A percentile compares a stretch with the other conserved stretches of the same genome.
Conservation (phyloP, 1,140 invertebrate genomes). For the Cherax quadricarinatus region DNA sequence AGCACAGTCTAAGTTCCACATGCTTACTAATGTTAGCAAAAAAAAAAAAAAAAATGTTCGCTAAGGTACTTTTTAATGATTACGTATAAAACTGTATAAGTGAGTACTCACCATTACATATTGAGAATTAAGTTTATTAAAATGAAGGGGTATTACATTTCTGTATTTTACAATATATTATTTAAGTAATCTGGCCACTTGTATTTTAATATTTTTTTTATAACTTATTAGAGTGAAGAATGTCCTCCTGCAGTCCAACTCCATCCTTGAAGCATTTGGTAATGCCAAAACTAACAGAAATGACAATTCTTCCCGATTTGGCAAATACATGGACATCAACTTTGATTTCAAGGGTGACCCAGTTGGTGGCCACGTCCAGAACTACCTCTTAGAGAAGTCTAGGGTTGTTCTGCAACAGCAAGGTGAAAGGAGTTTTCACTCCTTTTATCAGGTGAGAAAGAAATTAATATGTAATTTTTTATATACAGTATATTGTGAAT, state of each 20-base stretch:
- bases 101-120: no score
- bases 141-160: not conserved
- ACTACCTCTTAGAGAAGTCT: constrained; percentile 98
- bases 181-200: not conserved
- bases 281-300: constrained; percentile 98
- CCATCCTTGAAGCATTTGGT: constrained; percentile 96
- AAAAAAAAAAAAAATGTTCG: no score
- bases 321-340: constrained; percentile 99
- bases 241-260: constrained; percentile 96
- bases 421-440: constrained; percentile 97
- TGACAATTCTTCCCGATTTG: constrained; percentile 98
- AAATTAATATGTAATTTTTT: no score
- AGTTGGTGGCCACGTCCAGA: constrained; percentile 96
- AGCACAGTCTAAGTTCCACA: no score
- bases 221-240: constrained; percentile 91
- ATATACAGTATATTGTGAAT: no score
- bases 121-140: no score
- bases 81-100: no score
- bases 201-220: not conserved
- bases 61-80: no score
- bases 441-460: constrained; percentile 93
- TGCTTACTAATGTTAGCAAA: no score
- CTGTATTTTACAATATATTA: not conserved
- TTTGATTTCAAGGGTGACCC: constrained; percentile 99
- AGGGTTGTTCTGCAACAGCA: constrained; percentile 94